These are phyloP conservation scores for Ailuropoda melanoleuca DNA, from an alignment of 2,113 vertebrate genomes.

Conservation along the genomic window DNA sequence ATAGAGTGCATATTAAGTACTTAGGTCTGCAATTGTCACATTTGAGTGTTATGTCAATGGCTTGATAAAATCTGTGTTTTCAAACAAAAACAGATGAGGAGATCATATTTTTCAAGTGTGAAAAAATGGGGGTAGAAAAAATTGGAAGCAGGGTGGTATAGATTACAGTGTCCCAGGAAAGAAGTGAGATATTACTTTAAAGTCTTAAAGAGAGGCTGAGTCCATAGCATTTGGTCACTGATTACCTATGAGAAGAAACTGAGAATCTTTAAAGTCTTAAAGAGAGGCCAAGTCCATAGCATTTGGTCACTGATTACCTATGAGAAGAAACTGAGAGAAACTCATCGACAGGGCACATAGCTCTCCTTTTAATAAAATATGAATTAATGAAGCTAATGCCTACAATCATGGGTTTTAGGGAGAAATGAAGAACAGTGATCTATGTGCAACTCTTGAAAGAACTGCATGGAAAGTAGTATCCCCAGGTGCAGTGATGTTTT, in stretches of 20 bases:
- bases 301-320: neutral
- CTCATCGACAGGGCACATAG: neutral
- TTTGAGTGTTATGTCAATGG: neutral
- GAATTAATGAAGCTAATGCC: neutral
- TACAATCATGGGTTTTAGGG: neutral
- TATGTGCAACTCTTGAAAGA: neutral
- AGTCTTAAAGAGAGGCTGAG: neutral
- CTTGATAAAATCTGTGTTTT: neutral
- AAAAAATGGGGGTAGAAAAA: neutral
- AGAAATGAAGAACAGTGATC: neutral
- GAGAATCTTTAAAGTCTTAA: too few species aligned
- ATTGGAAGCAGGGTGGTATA: neutral
- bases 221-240: neutral
- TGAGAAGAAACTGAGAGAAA: neutral
- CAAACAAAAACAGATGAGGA: neutral
- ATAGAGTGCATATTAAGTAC: neutral
- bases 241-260: neutral
- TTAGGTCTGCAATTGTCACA: neutral
- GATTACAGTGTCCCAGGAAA: neutral
- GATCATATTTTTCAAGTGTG: neutral
- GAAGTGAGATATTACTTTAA: neutral
- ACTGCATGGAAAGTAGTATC: neutral
- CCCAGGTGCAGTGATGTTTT: neutral
- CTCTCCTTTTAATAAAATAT: neutral
- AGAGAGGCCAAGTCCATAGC: neutral